Base-by-base conservation (phyloP, 1,140 invertebrate species). In the Meloidogyne exigua region DNA sequence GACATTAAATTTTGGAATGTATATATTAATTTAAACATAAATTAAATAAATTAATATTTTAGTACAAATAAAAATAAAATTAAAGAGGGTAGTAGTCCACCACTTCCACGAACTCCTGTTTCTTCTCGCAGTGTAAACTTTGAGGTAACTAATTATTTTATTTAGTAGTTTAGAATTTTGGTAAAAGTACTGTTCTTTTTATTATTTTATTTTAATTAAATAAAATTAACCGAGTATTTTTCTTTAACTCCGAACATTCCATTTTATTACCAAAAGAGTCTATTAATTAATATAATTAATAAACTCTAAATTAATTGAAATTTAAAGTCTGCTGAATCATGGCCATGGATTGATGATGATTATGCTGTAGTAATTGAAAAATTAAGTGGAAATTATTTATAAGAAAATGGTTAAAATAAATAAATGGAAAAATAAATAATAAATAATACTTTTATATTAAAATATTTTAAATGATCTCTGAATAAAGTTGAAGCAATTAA, bases 281-380 rank as follows among this genome's bases (percentile, higher is more conserved):
- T n/a, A n/a, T n/a, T n/a, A n/a, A n/a, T n/a, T n/a, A n/a, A n/a
- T n/a, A n/a, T n/a, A n/a, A n/a, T n/a, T n/a, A n/a, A n/a, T n/a
- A n/a, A n/a, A n/a, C n/a, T n/a, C n/a, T n/a, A n/a, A n/a, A n/a
- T n/a, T n/a, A n/a, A n/a, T n/a, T n/a, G n/a, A n/a, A 32, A 32
- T 32, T 32, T 32, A 32, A 57, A 71, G 69, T 39, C 44, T 44
- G 69, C 69, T 28, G 69, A 71, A 71, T 25, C 15, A 42, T 71
- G 69, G 69, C 69, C 69, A 49, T 71, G 69, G 69, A 71, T 71
- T 21, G 69, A 71, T n/a, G 69, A 71, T 28, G 69, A 39, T 69
- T n/a, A 57, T 57, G n/a, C 49, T n/a, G 49, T 57, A n/a, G 18
- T 57, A n/a, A 57, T 57, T 57, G 49, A 57, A 57, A 57, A 57